These are phyloP conservation scores for Hydra vulgaris DNA, from an alignment of 30 jellyfish, hydroid and myxozoan species.

Conservation along the genomic window DNA sequence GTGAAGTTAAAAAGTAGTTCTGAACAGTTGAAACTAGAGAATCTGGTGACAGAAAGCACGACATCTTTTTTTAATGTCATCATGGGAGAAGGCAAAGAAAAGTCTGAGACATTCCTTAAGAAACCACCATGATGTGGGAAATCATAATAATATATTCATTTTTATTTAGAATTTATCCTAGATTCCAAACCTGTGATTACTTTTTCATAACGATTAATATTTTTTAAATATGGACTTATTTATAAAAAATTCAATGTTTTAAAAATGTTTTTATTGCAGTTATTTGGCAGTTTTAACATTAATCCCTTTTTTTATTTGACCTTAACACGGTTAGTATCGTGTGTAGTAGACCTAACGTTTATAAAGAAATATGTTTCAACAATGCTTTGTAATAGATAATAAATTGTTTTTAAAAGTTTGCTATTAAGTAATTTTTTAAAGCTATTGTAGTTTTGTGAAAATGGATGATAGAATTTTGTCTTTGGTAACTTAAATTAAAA, in stretches of 20 bases:
- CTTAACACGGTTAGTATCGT: no score
- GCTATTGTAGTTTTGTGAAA: neutral
- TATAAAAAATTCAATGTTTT: neutral
- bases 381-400: neutral
- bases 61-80: no score
- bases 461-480: neutral
- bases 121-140: no score
- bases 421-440: neutral
- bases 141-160: neutral
- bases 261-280: no score
- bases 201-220: neutral
- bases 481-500: neutral
- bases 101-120: no score
- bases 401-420: neutral
- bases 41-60: no score
- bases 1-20: no score
- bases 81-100: no score
- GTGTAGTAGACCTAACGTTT: no score
- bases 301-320: no score
- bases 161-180: neutral
- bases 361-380: neutral
- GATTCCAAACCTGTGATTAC: conserved; percentile 1
- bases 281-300: no score
- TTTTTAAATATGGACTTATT: neutral
- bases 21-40: no score